phyloP scores from a whole-genome alignment of 2,888 invertebrate species.

The Lysandra coridon region DNA sequence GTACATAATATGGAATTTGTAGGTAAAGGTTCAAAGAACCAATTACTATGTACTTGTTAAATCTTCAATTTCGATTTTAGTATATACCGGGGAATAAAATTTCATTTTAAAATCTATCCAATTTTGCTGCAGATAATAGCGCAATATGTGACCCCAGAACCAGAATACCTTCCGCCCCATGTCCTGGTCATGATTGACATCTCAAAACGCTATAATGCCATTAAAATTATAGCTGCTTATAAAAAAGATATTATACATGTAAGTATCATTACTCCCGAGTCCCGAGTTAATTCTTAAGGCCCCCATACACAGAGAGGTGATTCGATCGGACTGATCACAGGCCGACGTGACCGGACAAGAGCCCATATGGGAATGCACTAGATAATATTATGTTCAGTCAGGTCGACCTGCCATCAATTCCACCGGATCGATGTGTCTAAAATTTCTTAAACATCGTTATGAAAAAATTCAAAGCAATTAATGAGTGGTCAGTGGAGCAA shows the following conservation, averaged over 20 bases:
- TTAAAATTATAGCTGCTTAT: constrained; percentile 51
- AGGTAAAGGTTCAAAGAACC: too few species aligned
- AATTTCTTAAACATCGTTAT: not conserved
- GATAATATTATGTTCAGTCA: too few species aligned
- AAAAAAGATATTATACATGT: constrained; percentile 60
- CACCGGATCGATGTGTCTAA: too few species aligned
- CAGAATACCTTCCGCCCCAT: constrained; percentile 66
- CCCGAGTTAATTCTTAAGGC: not conserved
- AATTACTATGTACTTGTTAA: too few species aligned
- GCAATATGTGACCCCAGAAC: constrained; percentile 59
- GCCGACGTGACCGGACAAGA: too few species aligned
- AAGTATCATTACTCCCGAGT: constrained; percentile 40
- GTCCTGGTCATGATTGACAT: constrained; percentile 62
- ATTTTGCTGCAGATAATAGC: constrained; percentile 52
- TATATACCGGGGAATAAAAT: too few species aligned
- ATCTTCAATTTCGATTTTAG: too few species aligned
- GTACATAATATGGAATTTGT: too few species aligned
- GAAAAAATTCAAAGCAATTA: not conserved
- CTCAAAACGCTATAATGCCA: constrained; percentile 56
- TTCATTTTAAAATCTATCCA: not conserved
- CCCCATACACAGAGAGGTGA: not conserved
- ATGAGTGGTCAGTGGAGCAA: not conserved
- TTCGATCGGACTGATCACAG: too few species aligned
- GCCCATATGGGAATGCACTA: too few species aligned
- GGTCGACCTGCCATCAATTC: too few species aligned